Evolutionary conservation across 2,113 vertebrate genomes (phyloP), one percentile per base, ranked within the genome.

Genomic region (Ceratotherium simum): DNA sequence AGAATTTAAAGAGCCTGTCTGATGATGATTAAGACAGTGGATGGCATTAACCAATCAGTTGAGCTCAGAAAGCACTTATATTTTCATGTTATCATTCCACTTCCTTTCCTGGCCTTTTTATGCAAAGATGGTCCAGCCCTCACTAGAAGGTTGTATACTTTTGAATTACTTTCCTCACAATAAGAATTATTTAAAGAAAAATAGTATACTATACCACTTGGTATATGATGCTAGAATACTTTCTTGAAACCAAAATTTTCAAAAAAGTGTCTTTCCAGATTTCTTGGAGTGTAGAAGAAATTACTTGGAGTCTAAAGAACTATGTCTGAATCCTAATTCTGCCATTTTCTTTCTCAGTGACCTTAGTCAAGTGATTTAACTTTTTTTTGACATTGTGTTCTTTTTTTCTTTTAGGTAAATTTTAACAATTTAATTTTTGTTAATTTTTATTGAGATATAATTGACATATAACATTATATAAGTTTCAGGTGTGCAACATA

Each of bases 1-100:
- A 80, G 17, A 93, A 79, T 78, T 97, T 96, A 70, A 91, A 89
- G n/a, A 83, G 91, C 31, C 39, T 96, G 1, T 87, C n/a, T 91
- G 27, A 51, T 92, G 54, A 64, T 79, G 48, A 42, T 85, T 23
- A 20, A 93, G 27, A 84, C 5, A 92, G 9, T 73, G 4, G 6
- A 82, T 90, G 39, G 3, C n/a, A 64, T 87, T 78, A 56, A 87
- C 39, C 31, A 56, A 33, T 82, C 54, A 95, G 5, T 90, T 92
- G 27, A 91, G 17, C 58, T 88, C 42, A 84, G 73, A 84, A 93
- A 91, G 2, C 21, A 17, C 39, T 95, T 88, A 8, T 92, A 33
- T 87, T 83, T 95, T 46, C 80, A 70, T 94, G 29, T 54, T 95
- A 75, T 69, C 27, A 36, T 69, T 92, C 65, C n/a, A 21, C 29